These are phyloP conservation scores for Dolichallabes microphthalmus DNA, from an alignment of 2,113 vertebrate species.

Conservation along the genomic window DNA sequence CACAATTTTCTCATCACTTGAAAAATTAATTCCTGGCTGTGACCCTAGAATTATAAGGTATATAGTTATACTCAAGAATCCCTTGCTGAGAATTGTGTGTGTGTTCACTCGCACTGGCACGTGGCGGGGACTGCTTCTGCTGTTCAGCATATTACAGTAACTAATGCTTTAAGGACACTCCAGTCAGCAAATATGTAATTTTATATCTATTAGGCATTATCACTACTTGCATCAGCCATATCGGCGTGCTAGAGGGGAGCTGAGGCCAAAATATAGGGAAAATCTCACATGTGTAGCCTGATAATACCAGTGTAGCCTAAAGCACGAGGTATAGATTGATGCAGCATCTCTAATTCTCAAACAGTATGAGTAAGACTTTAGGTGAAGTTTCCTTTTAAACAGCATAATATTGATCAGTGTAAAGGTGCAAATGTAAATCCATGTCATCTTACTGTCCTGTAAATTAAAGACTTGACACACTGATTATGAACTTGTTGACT, in stretches of 20 bases:
- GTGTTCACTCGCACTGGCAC: background rate
- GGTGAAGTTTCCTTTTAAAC: background rate
- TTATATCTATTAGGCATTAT: conserved; percentile 26
- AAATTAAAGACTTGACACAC: conserved; percentile 35
- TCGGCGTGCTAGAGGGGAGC: conserved; percentile 16
- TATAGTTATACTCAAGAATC: background rate
- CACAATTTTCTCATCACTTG: background rate
- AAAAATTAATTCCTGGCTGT: background rate
- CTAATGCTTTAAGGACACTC: conserved; percentile 11
- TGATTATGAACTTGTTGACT: background rate
- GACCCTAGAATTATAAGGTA: background rate
- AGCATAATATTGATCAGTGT: background rate
- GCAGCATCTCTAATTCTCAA: conserved; percentile 47
- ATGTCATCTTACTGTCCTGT: background rate
- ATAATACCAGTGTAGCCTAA: conserved; percentile 23
- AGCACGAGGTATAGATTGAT: conserved; percentile 47
- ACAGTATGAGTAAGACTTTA: conserved; percentile 44
- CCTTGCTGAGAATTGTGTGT: background rate
- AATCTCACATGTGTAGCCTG: conserved; percentile 21
- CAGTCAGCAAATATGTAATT: conserved; percentile 18
- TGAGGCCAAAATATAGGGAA: conserved; percentile 40
- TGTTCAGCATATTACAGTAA: conserved; percentile 19
- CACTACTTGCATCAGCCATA: conserved; percentile 24
- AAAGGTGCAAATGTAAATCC: background rate
- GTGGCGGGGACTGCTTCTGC: background rate